Evolutionary conservation across 2,113 vertebrate genomes (phyloP).

Genomic region (Lethenteron reissneri): DNA sequence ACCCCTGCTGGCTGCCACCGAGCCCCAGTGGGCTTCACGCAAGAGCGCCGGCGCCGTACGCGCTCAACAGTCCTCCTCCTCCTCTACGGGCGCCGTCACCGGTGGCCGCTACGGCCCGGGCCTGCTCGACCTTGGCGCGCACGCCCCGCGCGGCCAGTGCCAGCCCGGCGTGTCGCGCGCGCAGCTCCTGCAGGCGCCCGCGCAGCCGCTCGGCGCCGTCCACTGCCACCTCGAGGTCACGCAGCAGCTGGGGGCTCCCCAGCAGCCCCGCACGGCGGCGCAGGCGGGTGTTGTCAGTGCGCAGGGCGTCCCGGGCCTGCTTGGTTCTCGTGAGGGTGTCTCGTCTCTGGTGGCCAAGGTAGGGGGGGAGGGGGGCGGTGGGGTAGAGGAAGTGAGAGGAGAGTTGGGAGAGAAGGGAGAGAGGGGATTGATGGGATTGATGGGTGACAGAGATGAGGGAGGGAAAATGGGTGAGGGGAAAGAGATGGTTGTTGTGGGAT

Average conservation of each 20-base stretch:
- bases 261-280: slow-evolving; percentile 30
- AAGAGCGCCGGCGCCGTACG: too few species aligned
- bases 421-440: too few species aligned
- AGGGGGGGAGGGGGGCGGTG: too few species aligned
- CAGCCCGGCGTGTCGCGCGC: slow-evolving; percentile 18
- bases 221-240: slow-evolving; percentile 35
- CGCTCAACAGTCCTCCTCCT: too few species aligned
- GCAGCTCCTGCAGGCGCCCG: slow-evolving; percentile 23
- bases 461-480: too few species aligned
- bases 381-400: too few species aligned
- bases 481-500: too few species aligned
- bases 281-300: slow-evolving; percentile 23
- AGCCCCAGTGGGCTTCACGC: too few species aligned
- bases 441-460: too few species aligned
- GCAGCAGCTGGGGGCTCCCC: slow-evolving; percentile 27
- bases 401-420: too few species aligned
- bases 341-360: slow-evolving; percentile 12
- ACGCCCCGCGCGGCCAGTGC: slow-evolving; percentile 16
- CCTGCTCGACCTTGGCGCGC: slow-evolving; percentile 19
- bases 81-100: neutral
- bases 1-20: too few species aligned
- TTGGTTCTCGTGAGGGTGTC: slow-evolving; percentile 27
- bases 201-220: slow-evolving; percentile 16
- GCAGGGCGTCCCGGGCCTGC: slow-evolving; percentile 22
- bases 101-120: neutral